Conservation (phyloP, 2,113 vertebrate species). For the Charina bottae region DNA sequence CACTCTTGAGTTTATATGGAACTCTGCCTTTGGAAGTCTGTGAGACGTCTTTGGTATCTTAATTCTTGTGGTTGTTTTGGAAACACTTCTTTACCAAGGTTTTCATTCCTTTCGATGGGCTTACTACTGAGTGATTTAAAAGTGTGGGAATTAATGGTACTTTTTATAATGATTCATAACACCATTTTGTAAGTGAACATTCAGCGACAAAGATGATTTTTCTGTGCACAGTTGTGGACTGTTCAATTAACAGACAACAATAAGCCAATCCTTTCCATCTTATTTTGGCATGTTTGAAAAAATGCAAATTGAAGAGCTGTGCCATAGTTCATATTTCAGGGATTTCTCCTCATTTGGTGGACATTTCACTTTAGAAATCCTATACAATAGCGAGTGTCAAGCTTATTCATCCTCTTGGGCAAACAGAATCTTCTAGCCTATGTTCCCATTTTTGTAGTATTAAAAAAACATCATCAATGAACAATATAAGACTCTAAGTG, state of each 20-base stretch:
- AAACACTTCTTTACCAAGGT: no score
- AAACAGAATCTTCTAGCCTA: background rate
- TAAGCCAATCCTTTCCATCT: background rate
- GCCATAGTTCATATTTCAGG: background rate
- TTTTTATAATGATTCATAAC: background rate
- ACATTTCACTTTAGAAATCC: background rate
- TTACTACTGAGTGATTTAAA: no score
- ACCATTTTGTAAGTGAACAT: background rate
- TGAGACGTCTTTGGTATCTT: no score
- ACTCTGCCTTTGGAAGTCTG: background rate
- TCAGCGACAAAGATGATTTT: background rate
- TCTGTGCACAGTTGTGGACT: background rate
- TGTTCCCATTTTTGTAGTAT: constrained; percentile 11
- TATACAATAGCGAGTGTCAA: background rate
- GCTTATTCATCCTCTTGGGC: background rate
- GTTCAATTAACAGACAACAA: background rate
- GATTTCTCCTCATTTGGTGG: background rate
- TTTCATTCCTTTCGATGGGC: no score
- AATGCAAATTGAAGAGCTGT: background rate
- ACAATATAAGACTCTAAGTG: background rate
- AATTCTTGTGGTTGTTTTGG: no score
- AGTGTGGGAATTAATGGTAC: no score
- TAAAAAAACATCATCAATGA: constrained; percentile 22
- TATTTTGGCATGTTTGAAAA: background rate
- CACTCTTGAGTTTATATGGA: background rate